phyloP scores from a whole-genome alignment of 2,797 vertebrate genomes.

The Podarcis siculus region DNA sequence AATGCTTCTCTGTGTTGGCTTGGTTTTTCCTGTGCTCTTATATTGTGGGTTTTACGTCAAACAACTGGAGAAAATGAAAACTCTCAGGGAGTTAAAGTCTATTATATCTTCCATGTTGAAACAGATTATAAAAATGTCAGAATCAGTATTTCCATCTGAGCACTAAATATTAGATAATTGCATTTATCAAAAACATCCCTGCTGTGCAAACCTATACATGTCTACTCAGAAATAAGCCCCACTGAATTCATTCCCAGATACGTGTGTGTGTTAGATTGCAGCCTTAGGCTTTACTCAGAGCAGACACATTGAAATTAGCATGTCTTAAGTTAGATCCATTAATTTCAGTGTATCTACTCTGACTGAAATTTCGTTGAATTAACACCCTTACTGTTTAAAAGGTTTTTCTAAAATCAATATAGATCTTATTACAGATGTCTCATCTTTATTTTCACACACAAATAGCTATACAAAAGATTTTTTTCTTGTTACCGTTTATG shows the following conservation, averaged over 20 bases:
- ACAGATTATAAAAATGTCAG: neutral
- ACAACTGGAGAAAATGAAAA: neutral
- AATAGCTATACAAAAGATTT: neutral
- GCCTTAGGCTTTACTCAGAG: neutral
- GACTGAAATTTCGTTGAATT: too few relatives aligned
- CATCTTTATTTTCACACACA: neutral
- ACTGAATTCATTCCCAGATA: neutral
- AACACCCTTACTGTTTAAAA: neutral
- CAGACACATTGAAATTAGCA: too few relatives aligned
- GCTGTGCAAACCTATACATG: neutral
- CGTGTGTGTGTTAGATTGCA: neutral
- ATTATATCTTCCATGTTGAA: neutral
- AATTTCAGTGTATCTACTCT: too few relatives aligned
- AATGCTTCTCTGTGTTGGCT: accelerated
- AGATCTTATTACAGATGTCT: neutral
- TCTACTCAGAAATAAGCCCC: neutral
- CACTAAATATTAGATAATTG: neutral
- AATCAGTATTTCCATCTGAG: neutral
- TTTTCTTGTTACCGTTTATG: neutral
- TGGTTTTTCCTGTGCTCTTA: neutral
- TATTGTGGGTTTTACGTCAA: constrained; percentile 1
- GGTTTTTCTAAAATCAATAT: neutral
- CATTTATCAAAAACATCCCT: neutral
- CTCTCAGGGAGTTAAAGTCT: neutral
- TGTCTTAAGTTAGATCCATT: too few relatives aligned